A percentile compares a stretch with the other conserved stretches of the same genome.
Evolutionary conservation across 2,888 invertebrate genomes (phyloP).

Genomic region (Drosophila borealis): DNA sequence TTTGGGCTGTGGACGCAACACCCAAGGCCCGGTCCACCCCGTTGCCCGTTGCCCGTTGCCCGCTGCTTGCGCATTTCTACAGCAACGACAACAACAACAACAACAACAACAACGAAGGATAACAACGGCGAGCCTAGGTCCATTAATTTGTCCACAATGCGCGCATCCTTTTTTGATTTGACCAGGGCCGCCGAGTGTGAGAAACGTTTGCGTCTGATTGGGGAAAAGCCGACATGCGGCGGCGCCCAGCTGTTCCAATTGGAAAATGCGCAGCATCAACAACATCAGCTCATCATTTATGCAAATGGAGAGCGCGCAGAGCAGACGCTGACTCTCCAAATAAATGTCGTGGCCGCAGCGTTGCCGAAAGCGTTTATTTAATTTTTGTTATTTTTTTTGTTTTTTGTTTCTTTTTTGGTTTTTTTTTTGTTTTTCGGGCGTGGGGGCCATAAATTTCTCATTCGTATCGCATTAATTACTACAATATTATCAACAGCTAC

Average conservation of each 20-base stretch:
- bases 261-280: slow-evolving; percentile 42
- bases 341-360: slow-evolving; percentile 38
- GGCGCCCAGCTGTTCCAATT: slow-evolving; percentile 48
- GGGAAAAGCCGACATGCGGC: background rate
- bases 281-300: slow-evolving; percentile 74
- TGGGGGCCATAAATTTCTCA: slow-evolving; percentile 83
- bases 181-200: slow-evolving; percentile 34
- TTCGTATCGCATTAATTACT: slow-evolving; percentile 84
- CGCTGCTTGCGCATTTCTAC: slow-evolving; percentile 35
- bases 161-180: slow-evolving; percentile 64
- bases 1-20: slow-evolving; percentile 28
- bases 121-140: slow-evolving; percentile 46
- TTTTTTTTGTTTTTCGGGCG: slow-evolving; percentile 72
- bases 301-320: slow-evolving; percentile 55
- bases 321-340: slow-evolving; percentile 12
- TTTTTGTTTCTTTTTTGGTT: slow-evolving; percentile 3
- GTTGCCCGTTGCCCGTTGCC: background rate
- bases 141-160: slow-evolving; percentile 70
- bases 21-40: slow-evolving; percentile 15
- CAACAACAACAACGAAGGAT: slow-evolving; percentile 33
- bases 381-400: slow-evolving; percentile 14
- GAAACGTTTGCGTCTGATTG: slow-evolving; percentile 41
- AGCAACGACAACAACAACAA: slow-evolving; percentile 6
- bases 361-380: slow-evolving; percentile 41
- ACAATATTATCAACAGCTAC: slow-evolving; percentile 73